Base-by-base conservation (phyloP, 2,113 vertebrate genomes). In the Sorex fumeus region DNA sequence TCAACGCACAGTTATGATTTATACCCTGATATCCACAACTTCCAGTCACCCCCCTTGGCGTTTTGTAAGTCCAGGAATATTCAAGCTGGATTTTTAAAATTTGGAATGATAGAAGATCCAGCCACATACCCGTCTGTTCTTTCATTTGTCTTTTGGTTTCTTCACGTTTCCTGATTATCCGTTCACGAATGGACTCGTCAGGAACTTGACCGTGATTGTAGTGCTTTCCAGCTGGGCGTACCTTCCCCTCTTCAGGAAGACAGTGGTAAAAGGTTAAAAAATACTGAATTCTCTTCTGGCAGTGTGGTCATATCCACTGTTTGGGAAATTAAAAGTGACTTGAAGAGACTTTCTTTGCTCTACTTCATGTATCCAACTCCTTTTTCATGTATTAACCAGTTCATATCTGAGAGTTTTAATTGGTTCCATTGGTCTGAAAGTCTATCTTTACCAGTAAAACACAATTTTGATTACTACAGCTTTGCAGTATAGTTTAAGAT, bases 1-100 rank as follows among this genome's bases (percentile, higher is more conserved):
- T 91, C 92, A 81, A 95, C 93, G 94, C 91, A 76, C 34, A 97
- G 96, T 98, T 98, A 95, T 95, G 90, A 93, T 97, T 97, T 98
- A 98, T 96, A 99, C 98, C 98, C 98, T 99, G 99, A 99, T 98
- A 98, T 97, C 98, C 96, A 95, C 98, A 98, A 97, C 98, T 98
- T 99, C 98, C 98, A 99, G 99, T 99, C 98, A 97, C 97, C 98
- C 18, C 93, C 96, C 97, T 98, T 98, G 98, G 98, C 97, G 96
- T n/a, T 97, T 97, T 98, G 98, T 98, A 98, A 97, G 93, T 99
- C 98, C 98, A 97, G 98, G 98, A 98, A 98, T 98, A 98, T 98
- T 99, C 98, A 99, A 98, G 98, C 98, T 96, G 96, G 95, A 96
- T 97, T 98, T 97, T 96, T 92, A 57, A 57, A 11, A 97, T 96